Percentiles rank a stretch among this genome's conserved stretches.
Evolutionary conservation across 1,140 invertebrate genomes (phyloP).

Genomic region (Parapsyche elsis): DNA sequence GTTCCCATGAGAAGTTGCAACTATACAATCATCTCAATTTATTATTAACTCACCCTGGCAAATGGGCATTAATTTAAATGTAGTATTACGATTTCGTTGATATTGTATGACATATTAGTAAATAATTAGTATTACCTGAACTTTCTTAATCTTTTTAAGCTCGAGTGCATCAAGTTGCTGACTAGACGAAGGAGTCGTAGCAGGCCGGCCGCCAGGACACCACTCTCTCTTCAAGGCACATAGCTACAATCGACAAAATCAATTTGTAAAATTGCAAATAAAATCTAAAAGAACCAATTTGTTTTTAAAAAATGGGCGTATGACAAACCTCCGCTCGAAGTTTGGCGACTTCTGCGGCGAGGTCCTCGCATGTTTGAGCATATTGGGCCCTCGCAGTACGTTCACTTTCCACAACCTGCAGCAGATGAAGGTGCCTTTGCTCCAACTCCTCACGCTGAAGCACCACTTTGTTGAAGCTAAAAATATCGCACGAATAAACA

Average conservation of each 20-base stretch:
- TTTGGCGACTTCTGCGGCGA: slow-evolving; percentile 89
- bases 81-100: too few species aligned
- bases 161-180: slow-evolving; percentile 75
- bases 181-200: slow-evolving; percentile 60
- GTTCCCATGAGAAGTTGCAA: too few species aligned
- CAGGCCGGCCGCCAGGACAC: slow-evolving; percentile 66
- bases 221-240: slow-evolving; percentile 85
- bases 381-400: slow-evolving; percentile 95
- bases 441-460: slow-evolving; percentile 93
- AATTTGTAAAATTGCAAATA: background rate
- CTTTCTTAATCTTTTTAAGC: slow-evolving; percentile 91
- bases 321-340: slow-evolving; percentile 82
- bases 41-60: background rate
- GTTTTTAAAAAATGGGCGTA: background rate
- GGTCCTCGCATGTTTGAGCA: slow-evolving; percentile 91
- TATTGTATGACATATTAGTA: too few species aligned
- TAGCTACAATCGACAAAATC: slow-evolving; percentile 68
- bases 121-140: too few species aligned
- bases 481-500: slow-evolving; percentile 52
- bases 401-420: slow-evolving; percentile 93
- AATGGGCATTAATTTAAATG: too few species aligned
- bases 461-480: slow-evolving; percentile 91
- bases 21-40: background rate
- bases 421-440: slow-evolving; percentile 91
- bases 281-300: slow-evolving; percentile 53